phyloP scores from a whole-genome alignment of 2,888 invertebrate genomes.

The Archips crataeganus region DNA sequence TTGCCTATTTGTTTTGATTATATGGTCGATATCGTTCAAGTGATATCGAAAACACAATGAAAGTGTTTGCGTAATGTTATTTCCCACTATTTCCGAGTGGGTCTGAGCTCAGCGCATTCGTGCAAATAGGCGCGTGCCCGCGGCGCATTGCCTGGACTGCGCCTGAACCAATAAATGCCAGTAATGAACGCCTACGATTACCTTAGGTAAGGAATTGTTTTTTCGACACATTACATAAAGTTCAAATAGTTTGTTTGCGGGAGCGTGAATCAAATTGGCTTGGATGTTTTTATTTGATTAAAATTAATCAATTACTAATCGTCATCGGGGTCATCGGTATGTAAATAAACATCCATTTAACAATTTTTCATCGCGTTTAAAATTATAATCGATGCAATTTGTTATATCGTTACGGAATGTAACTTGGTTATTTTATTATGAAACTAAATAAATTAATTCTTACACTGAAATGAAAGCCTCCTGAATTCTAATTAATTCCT shows the following conservation, averaged over 20 bases:
- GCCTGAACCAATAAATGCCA: conserved; percentile 37
- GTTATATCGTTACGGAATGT: neutral
- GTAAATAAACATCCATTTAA: neutral
- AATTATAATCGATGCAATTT: neutral
- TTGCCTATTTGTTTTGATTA: conserved; percentile 52
- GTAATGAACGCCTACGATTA: conserved; percentile 7
- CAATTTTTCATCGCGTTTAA: neutral
- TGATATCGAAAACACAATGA: conserved; percentile 72
- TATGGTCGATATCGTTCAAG: conserved; percentile 54
- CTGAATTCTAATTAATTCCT: conserved; percentile 38
- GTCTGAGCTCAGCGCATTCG: conserved; percentile 54
- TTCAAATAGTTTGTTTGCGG: neutral
- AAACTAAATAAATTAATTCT: neutral
- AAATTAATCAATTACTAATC: neutral
- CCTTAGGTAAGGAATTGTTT: conserved; percentile 15
- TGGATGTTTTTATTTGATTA: neutral
- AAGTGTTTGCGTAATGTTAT: conserved; percentile 68
- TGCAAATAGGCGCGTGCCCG: conserved; percentile 52
- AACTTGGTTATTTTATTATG: neutral
- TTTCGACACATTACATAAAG: neutral
- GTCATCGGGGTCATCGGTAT: neutral
- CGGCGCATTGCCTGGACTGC: conserved; percentile 42
- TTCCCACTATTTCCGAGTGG: conserved; percentile 54
- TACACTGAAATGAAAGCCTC: conserved; percentile 28
- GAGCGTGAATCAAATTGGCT: neutral